Percentiles rank a stretch among this genome's conserved stretches.
phyloP scores from a whole-genome alignment of 2,888 invertebrate species.

The Dilophus febrilis region DNA sequence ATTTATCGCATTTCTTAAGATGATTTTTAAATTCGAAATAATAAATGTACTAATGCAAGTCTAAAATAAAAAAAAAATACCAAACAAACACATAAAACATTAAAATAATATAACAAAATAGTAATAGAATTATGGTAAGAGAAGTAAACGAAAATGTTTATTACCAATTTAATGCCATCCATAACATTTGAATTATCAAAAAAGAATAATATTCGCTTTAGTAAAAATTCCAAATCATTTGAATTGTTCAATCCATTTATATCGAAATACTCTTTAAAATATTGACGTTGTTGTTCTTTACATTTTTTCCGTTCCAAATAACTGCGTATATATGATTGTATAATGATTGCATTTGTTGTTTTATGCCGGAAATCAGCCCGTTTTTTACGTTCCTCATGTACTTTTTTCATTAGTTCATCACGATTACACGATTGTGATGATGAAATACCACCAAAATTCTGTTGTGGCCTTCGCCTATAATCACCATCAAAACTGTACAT shows the following conservation, averaged over 20 bases:
- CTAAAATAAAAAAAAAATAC: not conserved
- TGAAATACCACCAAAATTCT: slow-evolving; percentile 79
- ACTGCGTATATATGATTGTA: slow-evolving; percentile 67
- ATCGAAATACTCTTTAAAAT: slow-evolving; percentile 48
- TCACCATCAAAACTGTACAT: slow-evolving; percentile 82
- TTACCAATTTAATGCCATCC: slow-evolving; percentile 50
- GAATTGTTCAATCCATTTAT: slow-evolving; percentile 28
- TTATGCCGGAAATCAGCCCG: slow-evolving; percentile 67
- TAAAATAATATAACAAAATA: no score
- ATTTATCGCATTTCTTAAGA: slow-evolving; percentile 21
- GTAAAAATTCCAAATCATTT: slow-evolving; percentile 36
- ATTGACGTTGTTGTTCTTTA: slow-evolving; percentile 44
- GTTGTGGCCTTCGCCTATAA: slow-evolving; percentile 69
- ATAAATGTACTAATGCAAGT: slow-evolving; percentile 24
- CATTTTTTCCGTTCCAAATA: slow-evolving; percentile 50
- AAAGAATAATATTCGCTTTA: slow-evolving; percentile 59
- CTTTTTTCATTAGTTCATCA: slow-evolving; percentile 57
- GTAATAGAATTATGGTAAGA: no score
- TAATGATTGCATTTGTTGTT: slow-evolving; percentile 56
- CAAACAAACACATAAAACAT: not conserved
- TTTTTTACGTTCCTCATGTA: slow-evolving; percentile 71
- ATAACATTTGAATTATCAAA: slow-evolving; percentile 39
- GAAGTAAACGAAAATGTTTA: no score
- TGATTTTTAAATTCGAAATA: slow-evolving; percentile 21
- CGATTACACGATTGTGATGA: slow-evolving; percentile 54